phyloP scores from a whole-genome alignment of 2,797 vertebrate species.

The Myotis findleyi region DNA sequence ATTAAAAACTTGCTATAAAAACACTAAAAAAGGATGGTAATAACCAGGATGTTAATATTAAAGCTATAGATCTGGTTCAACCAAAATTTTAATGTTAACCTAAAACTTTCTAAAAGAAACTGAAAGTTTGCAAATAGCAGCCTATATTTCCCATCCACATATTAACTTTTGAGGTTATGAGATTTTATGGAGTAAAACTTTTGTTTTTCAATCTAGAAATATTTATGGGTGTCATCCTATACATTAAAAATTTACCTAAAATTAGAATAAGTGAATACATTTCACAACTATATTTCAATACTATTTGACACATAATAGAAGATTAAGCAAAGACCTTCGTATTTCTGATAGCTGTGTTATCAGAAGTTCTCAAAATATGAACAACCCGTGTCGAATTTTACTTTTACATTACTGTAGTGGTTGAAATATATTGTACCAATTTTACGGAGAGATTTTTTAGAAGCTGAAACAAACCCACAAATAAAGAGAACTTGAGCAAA shows the following conservation, averaged over 20 bases:
- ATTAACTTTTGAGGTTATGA: conserved; percentile 40
- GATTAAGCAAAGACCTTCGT: conserved; percentile 21
- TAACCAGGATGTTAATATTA: neutral
- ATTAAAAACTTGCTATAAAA: conserved; percentile 11
- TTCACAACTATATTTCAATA: conserved; percentile 15
- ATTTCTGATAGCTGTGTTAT: conserved; percentile 48
- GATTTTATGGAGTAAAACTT: conserved; percentile 35
- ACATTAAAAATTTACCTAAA: neutral
- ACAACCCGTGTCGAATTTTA: conserved; percentile 61
- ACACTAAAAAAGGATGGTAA: neutral
- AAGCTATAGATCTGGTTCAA: neutral
- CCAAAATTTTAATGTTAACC: neutral
- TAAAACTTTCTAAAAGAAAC: conserved; percentile 10
- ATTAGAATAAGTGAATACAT: neutral
- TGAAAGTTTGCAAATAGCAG: neutral
- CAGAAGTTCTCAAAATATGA: conserved; percentile 56
- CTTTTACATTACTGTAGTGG: conserved; percentile 73
- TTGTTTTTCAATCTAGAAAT: conserved; percentile 35
- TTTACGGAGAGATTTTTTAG: conserved; percentile 83
- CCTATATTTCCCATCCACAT: conserved; percentile 15
- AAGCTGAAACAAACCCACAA: conserved; percentile 87
- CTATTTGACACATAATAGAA: neutral
- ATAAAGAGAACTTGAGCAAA: conserved; percentile 91
- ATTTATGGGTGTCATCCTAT: neutral
- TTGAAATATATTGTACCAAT: conserved; percentile 82